Evolutionary conservation across 2,113 vertebrate species (phyloP).

Genomic region (Chionis minor): DNA sequence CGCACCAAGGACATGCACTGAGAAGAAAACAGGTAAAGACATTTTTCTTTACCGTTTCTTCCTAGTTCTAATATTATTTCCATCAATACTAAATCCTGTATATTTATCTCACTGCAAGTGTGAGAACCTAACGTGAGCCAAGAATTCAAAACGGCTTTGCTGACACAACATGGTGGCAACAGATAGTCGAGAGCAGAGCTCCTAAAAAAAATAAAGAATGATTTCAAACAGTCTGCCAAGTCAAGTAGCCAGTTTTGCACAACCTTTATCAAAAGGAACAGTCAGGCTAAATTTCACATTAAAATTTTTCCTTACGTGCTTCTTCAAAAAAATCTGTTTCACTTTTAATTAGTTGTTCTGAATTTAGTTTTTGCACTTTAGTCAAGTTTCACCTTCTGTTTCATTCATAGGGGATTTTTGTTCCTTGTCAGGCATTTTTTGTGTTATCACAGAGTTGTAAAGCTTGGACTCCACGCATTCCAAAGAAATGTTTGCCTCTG

Average conservation of each 20-base stretch:
- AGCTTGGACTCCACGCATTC: neutral
- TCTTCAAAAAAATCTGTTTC: neutral
- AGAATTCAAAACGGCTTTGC: neutral
- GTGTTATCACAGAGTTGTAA: neutral
- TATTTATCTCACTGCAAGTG: neutral
- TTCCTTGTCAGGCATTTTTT: neutral
- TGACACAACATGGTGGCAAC: neutral
- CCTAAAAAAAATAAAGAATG: neutral
- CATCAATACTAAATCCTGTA: neutral
- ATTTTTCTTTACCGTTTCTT: conserved; percentile 6
- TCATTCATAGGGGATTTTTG: neutral
- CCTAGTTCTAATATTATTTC: neutral
- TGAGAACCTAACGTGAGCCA: neutral
- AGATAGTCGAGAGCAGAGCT: neutral
- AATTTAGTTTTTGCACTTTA: neutral
- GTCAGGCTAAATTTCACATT: neutral
- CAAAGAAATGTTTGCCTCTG: neutral
- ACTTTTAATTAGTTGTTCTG: neutral
- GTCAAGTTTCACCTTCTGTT: neutral
- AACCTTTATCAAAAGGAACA: neutral
- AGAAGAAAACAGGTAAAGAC: neutral
- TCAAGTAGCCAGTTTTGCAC: neutral
- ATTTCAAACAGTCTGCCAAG: neutral
- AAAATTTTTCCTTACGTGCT: neutral
- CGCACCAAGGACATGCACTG: neutral